These are phyloP conservation scores for Nettapus auritus DNA, from an alignment of 2,113 vertebrate species.

Conservation along the genomic window DNA sequence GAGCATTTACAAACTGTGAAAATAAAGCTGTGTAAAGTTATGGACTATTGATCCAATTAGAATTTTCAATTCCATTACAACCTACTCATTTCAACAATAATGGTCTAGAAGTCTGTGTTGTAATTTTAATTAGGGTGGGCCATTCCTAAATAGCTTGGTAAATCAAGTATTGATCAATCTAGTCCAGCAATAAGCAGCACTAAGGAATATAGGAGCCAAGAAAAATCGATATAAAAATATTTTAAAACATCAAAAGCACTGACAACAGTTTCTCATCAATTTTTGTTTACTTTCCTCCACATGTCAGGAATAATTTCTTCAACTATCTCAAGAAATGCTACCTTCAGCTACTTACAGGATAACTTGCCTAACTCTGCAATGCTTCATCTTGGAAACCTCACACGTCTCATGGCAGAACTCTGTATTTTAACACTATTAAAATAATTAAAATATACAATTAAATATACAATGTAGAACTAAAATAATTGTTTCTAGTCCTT, in stretches of 20 bases:
- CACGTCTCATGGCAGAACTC: conserved; percentile 16
- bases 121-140: conserved; percentile 79
- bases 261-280: conserved; percentile 75
- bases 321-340: conserved; percentile 24
- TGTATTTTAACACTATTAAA: conserved; percentile 32
- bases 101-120: conserved; percentile 57
- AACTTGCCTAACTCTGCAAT: not conserved
- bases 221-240: conserved; percentile 81
- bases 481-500: not conserved
- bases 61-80: conserved; percentile 74
- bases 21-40: conserved; percentile 63
- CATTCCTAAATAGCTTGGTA: conserved; percentile 76
- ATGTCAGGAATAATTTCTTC: conserved; percentile 60
- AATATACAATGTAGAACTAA: not conserved
- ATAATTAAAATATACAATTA: not conserved
- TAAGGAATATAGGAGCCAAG: conserved; percentile 75
- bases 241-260: conserved; percentile 78
- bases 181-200: conserved; percentile 63
- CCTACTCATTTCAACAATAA: conserved; percentile 75
- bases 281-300: conserved; percentile 71
- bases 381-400: not conserved
- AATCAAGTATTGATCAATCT: conserved; percentile 77
- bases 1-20: conserved; percentile 50
- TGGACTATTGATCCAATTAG: conserved; percentile 64
- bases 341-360: conserved; percentile 50